A percentile compares a stretch with the other conserved stretches of the same genome.
These are phyloP conservation scores for Chaetorhynchus papuensis DNA, from an alignment of 2,113 vertebrate genomes.

Conservation along the genomic window DNA sequence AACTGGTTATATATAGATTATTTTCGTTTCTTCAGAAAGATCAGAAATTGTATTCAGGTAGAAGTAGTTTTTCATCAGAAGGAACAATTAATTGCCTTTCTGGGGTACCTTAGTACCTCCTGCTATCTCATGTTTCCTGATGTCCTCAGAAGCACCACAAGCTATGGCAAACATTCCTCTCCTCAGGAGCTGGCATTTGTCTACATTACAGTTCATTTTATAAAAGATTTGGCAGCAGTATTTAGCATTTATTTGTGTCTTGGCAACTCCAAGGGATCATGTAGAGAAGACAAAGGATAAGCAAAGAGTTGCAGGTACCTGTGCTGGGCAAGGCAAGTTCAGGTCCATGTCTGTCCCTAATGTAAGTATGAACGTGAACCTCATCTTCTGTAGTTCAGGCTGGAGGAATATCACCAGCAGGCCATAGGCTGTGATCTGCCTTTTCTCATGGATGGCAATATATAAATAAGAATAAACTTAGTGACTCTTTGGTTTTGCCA, in stretches of 20 bases:
- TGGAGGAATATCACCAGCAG: not conserved
- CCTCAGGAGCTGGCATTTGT: not conserved
- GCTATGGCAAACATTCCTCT: not conserved
- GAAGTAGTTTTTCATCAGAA: not conserved
- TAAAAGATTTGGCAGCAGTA: not conserved
- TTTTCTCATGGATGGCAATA: not conserved
- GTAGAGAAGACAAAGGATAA: not conserved
- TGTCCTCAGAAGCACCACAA: not conserved
- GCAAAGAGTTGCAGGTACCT: not conserved
- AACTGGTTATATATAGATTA: not conserved
- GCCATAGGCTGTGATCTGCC: not conserved
- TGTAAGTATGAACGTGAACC: not conserved
- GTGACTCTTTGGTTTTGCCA: not conserved
- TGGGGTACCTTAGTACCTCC: not conserved
- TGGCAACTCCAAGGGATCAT: accelerated
- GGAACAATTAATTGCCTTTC: not conserved
- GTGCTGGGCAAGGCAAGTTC: not conserved
- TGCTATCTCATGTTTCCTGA: not conserved
- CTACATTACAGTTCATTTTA: not conserved
- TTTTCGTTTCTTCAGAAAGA: not conserved
- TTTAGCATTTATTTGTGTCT: not conserved
- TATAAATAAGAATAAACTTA: not conserved
- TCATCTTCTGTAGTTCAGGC: not conserved
- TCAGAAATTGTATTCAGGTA: not conserved
- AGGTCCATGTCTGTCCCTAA: not conserved